Base-by-base conservation (phyloP, 2,888 invertebrate species). In the Pachycephus smyrnensis region DNA sequence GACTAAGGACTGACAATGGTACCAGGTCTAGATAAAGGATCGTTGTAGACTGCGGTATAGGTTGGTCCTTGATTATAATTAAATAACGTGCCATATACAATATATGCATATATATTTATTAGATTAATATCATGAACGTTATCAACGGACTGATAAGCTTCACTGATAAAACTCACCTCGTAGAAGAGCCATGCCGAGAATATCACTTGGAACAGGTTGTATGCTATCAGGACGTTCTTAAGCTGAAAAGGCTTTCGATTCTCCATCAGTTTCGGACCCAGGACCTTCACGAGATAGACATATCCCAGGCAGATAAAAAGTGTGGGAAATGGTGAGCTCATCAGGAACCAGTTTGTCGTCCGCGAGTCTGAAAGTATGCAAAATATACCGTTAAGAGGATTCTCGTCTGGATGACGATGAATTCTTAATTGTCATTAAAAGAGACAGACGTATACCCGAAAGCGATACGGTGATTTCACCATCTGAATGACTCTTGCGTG, bases 251-350 rank as follows among this genome's bases (percentile, higher is more conserved):
- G 97, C 93, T 97, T 97, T 89, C 98, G 95, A 93, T 97, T 96
- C 92, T 96, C 96, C 98, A 98, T 98, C 90, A 96, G 92, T 92
- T 95, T 94, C 87, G 98, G 98, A 81, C 98, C 98, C 91, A 96
- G 91, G 90, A 96, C 95, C 94, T 97, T 97, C 92, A 98, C 98
- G 92, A 97, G 92, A 93, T 96, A 96, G 88, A 98, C 95, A 93
- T 98, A 99, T 90, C 94, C 92, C 91, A 98, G 93, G 93, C 98
- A 98, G 92, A 98, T 96, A 92, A 96, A 93, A 92, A 98, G 93
- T 86, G 98, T 98, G 88, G 98, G 98, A 90, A 97, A 95, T 82
- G 98, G 98, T 86, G 97, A 97, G 90, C 96, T 96, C 97, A 99
- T 98, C 93, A 98, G 94, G 89, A 96, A 95, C 97, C 97, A 98